phyloP scores from a whole-genome alignment of 2,797 vertebrate genomes.

The Anas acuta region DNA sequence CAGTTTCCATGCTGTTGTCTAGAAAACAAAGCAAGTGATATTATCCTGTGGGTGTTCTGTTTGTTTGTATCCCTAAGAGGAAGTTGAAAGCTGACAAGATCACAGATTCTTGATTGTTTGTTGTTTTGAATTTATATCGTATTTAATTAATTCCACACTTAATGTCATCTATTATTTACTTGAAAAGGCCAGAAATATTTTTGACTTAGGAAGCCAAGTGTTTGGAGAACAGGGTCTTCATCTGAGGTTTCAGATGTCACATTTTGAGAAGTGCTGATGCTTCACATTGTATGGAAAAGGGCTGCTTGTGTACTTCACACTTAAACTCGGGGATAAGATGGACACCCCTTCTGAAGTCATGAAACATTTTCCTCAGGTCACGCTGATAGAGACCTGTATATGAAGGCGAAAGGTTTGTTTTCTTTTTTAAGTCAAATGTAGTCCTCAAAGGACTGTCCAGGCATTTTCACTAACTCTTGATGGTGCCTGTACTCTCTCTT shows the following conservation, averaged over 20 bases:
- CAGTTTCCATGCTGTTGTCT: slow-evolving; percentile 4
- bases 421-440: neutral
- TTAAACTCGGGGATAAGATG: neutral
- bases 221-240: neutral
- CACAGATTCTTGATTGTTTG: slow-evolving; percentile 11
- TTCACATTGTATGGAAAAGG: neutral
- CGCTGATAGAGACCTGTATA: neutral
- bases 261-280: neutral
- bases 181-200: neutral
- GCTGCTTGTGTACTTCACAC: neutral
- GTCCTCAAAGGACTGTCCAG: neutral
- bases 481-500: neutral
- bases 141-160: slow-evolving; percentile 22
- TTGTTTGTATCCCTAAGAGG: slow-evolving; percentile 1
- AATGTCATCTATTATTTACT: neutral
- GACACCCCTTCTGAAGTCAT: neutral
- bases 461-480: neutral
- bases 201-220: neutral
- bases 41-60: slow-evolving; percentile 31
- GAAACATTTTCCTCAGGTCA: neutral
- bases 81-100: neutral
- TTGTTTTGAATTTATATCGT: slow-evolving; percentile 32
- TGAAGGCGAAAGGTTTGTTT: neutral
- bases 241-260: neutral
- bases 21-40: neutral